phyloP scores from a whole-genome alignment of 2,797 vertebrate species.

The Rhinatrema bivittatum region DNA sequence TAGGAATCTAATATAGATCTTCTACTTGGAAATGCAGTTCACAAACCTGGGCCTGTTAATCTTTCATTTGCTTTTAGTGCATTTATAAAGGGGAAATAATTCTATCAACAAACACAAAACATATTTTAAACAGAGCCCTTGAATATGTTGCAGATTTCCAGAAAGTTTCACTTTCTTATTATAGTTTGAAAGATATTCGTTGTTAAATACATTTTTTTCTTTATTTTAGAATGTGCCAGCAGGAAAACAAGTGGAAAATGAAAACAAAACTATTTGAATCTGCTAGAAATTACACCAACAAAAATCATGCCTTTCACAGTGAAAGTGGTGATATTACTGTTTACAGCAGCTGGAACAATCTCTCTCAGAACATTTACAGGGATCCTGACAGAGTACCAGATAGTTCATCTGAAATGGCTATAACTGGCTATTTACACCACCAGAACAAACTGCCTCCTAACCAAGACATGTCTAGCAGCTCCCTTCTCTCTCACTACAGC shows the following conservation, averaged over 20 bases:
- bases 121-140: too few species aligned
- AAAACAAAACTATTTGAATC: neutral
- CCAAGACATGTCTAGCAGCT: conserved; percentile 3
- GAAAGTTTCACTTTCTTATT: too few species aligned
- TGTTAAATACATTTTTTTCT: too few species aligned
- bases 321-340: neutral
- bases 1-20: too few species aligned
- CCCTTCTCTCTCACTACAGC: conserved; percentile 9
- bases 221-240: conserved; percentile 22
- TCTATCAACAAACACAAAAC: too few species aligned
- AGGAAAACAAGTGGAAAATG: neutral
- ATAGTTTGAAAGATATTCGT: too few species aligned
- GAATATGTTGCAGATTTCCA: too few species aligned
- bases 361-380: conserved; percentile 14
- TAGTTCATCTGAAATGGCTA: neutral
- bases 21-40: too few species aligned
- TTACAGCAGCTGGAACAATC: neutral
- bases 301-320: neutral
- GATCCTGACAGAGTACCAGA: conserved; percentile 13
- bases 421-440: conserved; percentile 1
- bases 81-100: too few species aligned
- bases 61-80: too few species aligned
- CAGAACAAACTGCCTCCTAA: neutral
- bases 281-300: neutral
- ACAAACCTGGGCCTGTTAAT: too few species aligned